Conservation (phyloP, 2,113 vertebrate species). For the Hydropotes inermis region DNA sequence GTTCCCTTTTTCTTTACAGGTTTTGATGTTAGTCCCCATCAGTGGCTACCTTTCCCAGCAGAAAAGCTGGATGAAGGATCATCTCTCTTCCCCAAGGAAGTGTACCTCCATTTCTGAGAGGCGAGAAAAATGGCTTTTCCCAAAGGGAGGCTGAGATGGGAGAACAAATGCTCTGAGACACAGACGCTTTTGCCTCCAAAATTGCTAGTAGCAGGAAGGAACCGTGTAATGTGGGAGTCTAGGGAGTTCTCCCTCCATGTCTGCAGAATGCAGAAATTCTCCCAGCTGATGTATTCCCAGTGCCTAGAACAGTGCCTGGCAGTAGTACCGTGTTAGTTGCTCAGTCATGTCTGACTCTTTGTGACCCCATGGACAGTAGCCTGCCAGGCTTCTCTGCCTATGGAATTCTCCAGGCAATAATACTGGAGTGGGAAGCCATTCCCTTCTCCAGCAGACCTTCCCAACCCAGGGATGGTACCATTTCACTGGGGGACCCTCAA, state of each 20-base stretch:
- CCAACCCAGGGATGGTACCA: no score
- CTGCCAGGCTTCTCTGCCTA: background rate
- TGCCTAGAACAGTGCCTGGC: background rate
- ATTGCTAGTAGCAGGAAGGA: background rate
- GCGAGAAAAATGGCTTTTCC: background rate
- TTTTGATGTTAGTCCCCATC: background rate
- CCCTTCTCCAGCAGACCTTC: background rate
- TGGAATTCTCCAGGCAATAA: background rate
- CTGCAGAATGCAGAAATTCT: no score
- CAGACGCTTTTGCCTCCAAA: background rate
- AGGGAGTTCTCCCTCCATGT: background rate
- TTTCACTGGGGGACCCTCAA: background rate
- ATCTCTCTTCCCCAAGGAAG: background rate
- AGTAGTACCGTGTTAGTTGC: background rate
- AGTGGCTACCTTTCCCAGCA: background rate
- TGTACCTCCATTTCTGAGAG: background rate
- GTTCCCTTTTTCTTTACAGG: background rate
- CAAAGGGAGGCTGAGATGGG: background rate
- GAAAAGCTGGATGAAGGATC: background rate
- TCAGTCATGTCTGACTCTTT: background rate
- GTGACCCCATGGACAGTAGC: background rate
- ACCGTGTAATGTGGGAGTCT: rapidly evolving
- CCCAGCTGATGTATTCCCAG: background rate
- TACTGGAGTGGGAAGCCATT: background rate
- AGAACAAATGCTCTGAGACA: background rate